These are phyloP conservation scores for Balaeniceps rex DNA, from an alignment of 2,113 vertebrate species.

Conservation along the genomic window DNA sequence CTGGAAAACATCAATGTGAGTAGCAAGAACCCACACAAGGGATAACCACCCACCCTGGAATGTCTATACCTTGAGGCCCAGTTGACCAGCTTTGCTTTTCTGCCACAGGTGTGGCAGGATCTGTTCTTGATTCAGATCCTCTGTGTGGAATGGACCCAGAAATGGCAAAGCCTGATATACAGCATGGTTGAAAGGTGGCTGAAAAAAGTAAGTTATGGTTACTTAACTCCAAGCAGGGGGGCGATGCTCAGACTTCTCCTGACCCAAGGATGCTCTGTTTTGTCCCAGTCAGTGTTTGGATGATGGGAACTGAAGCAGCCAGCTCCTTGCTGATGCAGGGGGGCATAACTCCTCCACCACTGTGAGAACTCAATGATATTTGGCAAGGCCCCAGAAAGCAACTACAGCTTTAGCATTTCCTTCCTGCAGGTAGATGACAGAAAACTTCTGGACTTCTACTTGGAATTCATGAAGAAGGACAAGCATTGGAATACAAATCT, in stretches of 20 bases:
- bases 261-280: neutral
- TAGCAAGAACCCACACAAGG: neutral
- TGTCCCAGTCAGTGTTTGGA: neutral
- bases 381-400: neutral
- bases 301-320: neutral
- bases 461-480: neutral
- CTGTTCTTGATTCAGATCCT: neutral
- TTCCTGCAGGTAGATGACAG: neutral
- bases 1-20: neutral
- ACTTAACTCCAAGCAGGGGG: neutral
- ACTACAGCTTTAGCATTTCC: neutral
- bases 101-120: neutral
- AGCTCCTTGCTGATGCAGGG: neutral
- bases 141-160: neutral
- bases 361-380: neutral
- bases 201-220: neutral
- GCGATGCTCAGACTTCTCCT: neutral
- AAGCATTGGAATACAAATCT: neutral
- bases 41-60: neutral
- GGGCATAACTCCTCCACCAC: neutral
- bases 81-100: neutral
- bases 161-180: neutral
- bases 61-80: neutral
- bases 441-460: neutral
- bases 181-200: neutral